Percentiles rank a stretch among this genome's conserved stretches.
These are phyloP conservation scores for Elegia similella DNA, from an alignment of 2,888 invertebrate genomes.

Conservation along the genomic window DNA sequence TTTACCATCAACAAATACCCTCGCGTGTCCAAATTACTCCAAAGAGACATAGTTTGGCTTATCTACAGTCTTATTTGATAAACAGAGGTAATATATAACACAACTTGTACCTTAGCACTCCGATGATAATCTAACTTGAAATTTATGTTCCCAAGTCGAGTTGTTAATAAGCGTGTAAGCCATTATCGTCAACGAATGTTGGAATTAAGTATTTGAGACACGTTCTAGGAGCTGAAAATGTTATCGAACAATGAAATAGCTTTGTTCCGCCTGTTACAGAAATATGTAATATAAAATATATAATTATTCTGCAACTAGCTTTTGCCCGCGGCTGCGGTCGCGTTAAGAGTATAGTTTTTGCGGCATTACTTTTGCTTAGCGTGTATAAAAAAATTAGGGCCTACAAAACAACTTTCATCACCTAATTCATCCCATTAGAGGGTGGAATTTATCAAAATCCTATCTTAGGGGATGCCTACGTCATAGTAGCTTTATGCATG, in stretches of 20 bases:
- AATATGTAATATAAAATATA: background rate
- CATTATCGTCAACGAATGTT: background rate
- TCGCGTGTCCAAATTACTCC: background rate
- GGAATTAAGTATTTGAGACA: constrained; percentile 1
- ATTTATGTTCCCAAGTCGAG: constrained; percentile 2
- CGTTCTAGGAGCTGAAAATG: background rate
- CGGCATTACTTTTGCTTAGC: no score
- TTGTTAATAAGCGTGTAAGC: constrained; percentile 7
- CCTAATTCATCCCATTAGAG: no score
- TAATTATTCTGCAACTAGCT: background rate
- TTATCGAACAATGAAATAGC: background rate
- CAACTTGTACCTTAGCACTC: constrained; percentile 5
- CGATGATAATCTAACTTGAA: constrained; percentile 10
- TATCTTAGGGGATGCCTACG: no score
- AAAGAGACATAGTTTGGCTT: background rate
- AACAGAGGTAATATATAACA: constrained; percentile 4
- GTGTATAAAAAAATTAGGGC: no score
- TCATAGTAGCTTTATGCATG: no score
- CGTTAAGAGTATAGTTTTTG: no score
- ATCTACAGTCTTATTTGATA: constrained; percentile 6
- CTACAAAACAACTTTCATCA: background rate
- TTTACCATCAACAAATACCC: background rate
- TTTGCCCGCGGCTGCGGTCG: no score
- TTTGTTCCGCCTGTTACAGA: background rate
- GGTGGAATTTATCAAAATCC: no score